These are phyloP conservation scores for Lasiurus borealis DNA, from an alignment of 2,113 vertebrate genomes.

Conservation along the genomic window DNA sequence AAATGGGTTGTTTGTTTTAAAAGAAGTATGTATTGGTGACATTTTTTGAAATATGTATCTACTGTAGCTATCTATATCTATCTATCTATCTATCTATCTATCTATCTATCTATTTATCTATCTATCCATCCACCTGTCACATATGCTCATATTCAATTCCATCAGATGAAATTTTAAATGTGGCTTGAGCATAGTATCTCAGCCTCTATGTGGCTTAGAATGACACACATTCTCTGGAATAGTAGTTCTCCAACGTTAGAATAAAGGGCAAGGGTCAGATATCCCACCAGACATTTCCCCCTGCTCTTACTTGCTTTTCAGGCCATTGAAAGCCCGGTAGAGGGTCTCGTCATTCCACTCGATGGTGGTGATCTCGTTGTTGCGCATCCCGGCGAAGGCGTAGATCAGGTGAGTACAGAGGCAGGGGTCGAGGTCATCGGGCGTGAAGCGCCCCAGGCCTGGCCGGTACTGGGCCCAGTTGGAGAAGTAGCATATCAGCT, in stretches of 20 bases:
- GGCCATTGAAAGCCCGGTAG: slow-evolving; percentile 90
- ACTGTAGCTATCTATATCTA: background rate
- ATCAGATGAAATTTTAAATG: background rate
- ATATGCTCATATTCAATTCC: background rate
- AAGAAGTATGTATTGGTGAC: background rate
- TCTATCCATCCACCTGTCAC: background rate
- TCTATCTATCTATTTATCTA: too few relatives aligned
- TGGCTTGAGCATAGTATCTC: background rate
- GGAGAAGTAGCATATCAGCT: slow-evolving; percentile 93
- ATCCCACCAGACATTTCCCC: background rate
- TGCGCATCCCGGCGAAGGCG: slow-evolving; percentile 91
- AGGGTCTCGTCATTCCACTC: slow-evolving; percentile 92
- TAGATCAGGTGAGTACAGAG: slow-evolving; percentile 92
- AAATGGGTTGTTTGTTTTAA: background rate
- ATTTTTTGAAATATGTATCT: background rate
- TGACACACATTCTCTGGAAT: background rate
- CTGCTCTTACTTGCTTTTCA: slow-evolving; percentile 88
- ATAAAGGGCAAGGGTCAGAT: background rate
- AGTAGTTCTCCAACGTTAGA: background rate
- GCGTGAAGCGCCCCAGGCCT: slow-evolving; percentile 86
- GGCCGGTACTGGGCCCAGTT: slow-evolving; percentile 94
- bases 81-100: background rate
- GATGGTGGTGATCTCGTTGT: slow-evolving; percentile 89
- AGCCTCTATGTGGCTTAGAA: background rate
- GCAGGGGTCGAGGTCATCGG: slow-evolving; percentile 89